Conservation (phyloP, 2,797 vertebrate species). For the Rhynchotus rufescens region DNA sequence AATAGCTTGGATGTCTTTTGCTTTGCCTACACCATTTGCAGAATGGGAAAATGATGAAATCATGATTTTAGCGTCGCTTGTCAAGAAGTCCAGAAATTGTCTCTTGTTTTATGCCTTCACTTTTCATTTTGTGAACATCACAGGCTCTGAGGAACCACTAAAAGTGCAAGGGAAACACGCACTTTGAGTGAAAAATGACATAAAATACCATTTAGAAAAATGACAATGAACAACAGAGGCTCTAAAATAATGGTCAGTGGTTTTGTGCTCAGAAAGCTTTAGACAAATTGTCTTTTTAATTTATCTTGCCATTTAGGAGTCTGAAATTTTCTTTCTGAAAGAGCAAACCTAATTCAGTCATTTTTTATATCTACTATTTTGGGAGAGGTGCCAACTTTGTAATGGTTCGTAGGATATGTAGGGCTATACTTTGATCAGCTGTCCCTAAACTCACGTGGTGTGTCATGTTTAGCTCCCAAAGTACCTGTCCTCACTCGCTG, state of each 20-base stretch:
- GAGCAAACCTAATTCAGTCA: background rate
- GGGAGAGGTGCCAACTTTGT: background rate
- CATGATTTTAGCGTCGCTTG: background rate
- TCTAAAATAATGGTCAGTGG: background rate
- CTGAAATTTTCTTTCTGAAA: background rate
- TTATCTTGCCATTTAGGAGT: background rate
- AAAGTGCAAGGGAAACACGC: background rate
- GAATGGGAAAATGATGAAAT: slow-evolving; percentile 9
- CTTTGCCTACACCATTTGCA: background rate
- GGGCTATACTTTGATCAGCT: no score
- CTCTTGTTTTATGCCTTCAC: background rate
- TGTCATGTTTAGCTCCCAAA: no score
- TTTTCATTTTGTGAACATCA: background rate
- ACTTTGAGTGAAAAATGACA: background rate
- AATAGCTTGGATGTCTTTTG: slow-evolving; percentile 14
- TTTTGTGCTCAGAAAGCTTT: background rate
- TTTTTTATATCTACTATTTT: background rate
- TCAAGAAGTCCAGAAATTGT: background rate
- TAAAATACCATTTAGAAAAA: background rate
- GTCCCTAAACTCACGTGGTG: no score
- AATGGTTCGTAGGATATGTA: background rate
- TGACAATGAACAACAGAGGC: background rate
- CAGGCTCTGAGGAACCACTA: background rate
- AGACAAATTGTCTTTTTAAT: background rate
- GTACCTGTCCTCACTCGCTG: background rate